Evolutionary conservation across 2,113 vertebrate genomes (phyloP).

Genomic region (Recurvirostra avosetta): DNA sequence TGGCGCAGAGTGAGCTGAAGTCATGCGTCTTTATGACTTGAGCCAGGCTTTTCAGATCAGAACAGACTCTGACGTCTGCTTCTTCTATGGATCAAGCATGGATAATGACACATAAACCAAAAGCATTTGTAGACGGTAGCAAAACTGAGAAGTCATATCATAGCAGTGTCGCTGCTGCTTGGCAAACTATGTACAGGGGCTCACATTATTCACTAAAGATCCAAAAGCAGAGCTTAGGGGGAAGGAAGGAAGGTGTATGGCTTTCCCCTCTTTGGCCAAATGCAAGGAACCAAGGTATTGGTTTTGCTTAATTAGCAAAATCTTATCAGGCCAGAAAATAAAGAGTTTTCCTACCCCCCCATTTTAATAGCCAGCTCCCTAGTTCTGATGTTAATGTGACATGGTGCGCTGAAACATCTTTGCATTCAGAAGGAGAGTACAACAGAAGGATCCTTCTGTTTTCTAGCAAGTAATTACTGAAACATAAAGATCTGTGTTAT

Average conservation of each 20-base stretch:
- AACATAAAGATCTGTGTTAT: slow-evolving; percentile 1
- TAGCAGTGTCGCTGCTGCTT: background rate
- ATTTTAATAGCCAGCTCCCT: background rate
- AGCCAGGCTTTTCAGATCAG: background rate
- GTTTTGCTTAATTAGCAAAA: background rate
- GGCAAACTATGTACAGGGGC: background rate
- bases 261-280: background rate
- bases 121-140: background rate
- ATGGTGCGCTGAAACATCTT: background rate
- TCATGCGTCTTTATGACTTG: background rate
- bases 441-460: background rate
- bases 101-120: background rate
- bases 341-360: background rate
- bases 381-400: background rate
- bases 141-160: background rate
- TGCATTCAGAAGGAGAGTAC: background rate
- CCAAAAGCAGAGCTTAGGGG: background rate
- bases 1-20: background rate
- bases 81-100: background rate
- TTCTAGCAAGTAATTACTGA: background rate
- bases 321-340: background rate
- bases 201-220: background rate
- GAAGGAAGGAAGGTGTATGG: background rate
- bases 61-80: background rate
- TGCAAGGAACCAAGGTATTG: background rate